These are phyloP conservation scores for Enhydra lutris DNA, from an alignment of 2,113 vertebrate species.

Conservation along the genomic window DNA sequence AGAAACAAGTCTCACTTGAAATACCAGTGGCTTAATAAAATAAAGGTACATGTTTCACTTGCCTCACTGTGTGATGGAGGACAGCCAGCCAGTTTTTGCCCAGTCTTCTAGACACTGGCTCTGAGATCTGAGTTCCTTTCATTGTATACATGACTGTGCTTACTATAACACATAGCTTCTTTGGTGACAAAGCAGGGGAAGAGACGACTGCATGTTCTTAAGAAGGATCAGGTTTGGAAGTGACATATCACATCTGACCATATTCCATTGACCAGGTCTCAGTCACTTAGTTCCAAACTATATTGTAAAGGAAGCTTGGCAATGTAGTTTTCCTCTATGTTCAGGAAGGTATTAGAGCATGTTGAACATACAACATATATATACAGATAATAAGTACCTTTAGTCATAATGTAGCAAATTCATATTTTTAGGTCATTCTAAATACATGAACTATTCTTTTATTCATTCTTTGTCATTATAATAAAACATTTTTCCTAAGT, in stretches of 20 bases:
- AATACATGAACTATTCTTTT: not conserved
- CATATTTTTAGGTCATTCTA: not conserved
- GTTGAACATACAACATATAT: not conserved
- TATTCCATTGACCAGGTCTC: not conserved
- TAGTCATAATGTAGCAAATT: not conserved
- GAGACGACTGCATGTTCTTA: not conserved
- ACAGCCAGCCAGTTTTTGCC: not conserved
- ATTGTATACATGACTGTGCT: accelerated
- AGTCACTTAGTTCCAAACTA: not conserved
- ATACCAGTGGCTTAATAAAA: not conserved
- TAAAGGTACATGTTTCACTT: not conserved
- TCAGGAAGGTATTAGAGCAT: not conserved
- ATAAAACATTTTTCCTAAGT: not conserved
- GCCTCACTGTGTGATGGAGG: not conserved
- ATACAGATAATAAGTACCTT: not conserved
- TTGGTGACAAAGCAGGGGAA: not conserved
- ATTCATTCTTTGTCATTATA: not conserved
- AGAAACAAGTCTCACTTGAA: not conserved
- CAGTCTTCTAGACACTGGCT: not conserved
- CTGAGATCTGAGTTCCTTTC: not conserved
- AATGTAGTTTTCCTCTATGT: not conserved
- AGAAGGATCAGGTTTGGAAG: not conserved
- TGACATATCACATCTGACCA: not conserved
- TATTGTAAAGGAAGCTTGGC: not conserved
- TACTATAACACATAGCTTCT: not conserved